Evolutionary conservation across 1,140 invertebrate genomes (phyloP).

Genomic region (Zaprionus kolodkinae): DNA sequence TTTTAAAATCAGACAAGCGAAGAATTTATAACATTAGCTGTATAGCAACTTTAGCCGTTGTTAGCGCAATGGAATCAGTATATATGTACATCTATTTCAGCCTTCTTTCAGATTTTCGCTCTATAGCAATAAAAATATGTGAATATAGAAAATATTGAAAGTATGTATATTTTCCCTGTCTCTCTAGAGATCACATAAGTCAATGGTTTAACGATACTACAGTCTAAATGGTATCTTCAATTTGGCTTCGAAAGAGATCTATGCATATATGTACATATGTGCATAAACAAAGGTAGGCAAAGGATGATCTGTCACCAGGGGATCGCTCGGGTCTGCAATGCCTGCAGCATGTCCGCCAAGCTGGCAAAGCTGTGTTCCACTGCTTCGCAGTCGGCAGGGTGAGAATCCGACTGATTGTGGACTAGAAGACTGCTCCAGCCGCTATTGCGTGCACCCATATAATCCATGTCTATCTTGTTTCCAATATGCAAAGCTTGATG

Average conservation of each 20-base stretch:
- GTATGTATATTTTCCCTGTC: neutral
- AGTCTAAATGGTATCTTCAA: neutral
- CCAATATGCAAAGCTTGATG: conserved; percentile 92
- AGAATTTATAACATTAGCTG: neutral
- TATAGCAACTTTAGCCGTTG: neutral
- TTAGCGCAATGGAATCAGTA: neutral
- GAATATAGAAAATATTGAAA: neutral
- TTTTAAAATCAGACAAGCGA: neutral
- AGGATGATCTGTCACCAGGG: conserved; percentile 46
- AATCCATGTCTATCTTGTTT: conserved; percentile 90
- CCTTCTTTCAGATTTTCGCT: neutral
- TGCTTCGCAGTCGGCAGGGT: neutral
- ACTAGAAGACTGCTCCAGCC: conserved; percentile 89
- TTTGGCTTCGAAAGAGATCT: neutral
- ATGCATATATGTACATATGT: too few relatives aligned
- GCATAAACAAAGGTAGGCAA: too few relatives aligned
- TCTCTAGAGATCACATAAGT: neutral
- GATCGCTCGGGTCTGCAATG: conserved; percentile 53
- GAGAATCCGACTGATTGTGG: conserved; percentile 7
- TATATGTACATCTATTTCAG: neutral
- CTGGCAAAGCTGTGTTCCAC: conserved; percentile 46
- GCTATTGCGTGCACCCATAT: conserved; percentile 89
- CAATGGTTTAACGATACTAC: neutral
- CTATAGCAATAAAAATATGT: neutral
- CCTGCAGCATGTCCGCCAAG: conserved; percentile 46